Percentiles rank a stretch among this genome's conserved stretches.
phyloP scores from a whole-genome alignment of 2,113 vertebrate genomes.

The Sterna hirundo region DNA sequence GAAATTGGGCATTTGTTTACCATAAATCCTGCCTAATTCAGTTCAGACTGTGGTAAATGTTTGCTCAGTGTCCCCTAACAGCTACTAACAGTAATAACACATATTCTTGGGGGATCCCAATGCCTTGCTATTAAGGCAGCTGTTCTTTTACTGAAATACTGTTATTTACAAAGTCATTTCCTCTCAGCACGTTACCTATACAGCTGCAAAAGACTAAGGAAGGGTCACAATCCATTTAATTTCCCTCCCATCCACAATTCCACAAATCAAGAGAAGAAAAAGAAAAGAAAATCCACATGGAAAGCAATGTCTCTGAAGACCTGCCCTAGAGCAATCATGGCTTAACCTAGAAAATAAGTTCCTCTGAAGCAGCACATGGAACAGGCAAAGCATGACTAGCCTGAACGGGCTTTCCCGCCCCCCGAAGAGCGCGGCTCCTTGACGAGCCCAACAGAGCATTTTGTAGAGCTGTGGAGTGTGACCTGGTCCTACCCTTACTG shows the following conservation, averaged over 20 bases:
- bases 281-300: background rate
- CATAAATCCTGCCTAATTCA: background rate
- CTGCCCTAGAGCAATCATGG: background rate
- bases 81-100: background rate
- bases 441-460: background rate
- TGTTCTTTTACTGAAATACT: background rate
- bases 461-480: background rate
- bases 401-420: background rate
- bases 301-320: background rate
- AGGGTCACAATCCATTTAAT: background rate
- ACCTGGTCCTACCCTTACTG: background rate
- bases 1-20: background rate
- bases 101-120: background rate
- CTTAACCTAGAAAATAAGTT: background rate
- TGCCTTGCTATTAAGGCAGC: background rate
- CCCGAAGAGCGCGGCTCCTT: rapidly evolving
- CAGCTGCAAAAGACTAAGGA: background rate
- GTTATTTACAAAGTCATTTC: background rate
- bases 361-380: background rate
- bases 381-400: background rate
- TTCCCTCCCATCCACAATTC: background rate
- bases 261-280: background rate
- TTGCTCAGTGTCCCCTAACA: background rate
- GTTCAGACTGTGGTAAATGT: background rate
- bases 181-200: background rate